phyloP scores from a whole-genome alignment of 2,888 invertebrate species.

The Epinotia ramella region DNA sequence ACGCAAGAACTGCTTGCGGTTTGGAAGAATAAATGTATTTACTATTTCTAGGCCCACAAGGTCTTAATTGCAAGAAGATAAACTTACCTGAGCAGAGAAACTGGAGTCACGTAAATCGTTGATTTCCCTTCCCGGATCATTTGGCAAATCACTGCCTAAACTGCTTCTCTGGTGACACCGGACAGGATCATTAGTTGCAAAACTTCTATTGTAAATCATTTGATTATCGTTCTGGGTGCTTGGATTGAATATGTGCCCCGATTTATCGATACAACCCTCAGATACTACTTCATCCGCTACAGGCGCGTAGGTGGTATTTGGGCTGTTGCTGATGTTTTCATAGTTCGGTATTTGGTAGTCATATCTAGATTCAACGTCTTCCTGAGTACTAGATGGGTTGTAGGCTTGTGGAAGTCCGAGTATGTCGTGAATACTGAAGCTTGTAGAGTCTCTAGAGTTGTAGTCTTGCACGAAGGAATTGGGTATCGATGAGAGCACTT shows the following conservation, averaged over 20 bases:
- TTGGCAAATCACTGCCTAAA: constrained; percentile 62
- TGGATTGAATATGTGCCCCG: constrained; percentile 57
- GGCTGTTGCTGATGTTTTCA: constrained; percentile 74
- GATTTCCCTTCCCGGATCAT: constrained; percentile 67
- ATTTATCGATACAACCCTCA: constrained; percentile 64
- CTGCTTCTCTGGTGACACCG: constrained; percentile 67
- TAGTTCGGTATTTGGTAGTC: constrained; percentile 74
- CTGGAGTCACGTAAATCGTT: constrained; percentile 67
- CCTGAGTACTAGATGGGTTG: constrained; percentile 59
- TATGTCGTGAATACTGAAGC: constrained; percentile 82
- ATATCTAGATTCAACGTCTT: constrained; percentile 67
- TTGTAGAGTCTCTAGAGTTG: constrained; percentile 80
- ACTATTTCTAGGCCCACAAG: constrained; percentile 53
- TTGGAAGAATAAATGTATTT: constrained; percentile 44
- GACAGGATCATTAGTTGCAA: constrained; percentile 66
- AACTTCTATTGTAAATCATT: constrained; percentile 66
- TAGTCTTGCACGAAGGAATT: constrained; percentile 75
- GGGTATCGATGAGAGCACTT: constrained; percentile 66
- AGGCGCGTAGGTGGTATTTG: constrained; percentile 69
- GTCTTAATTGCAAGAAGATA: constrained; percentile 52
- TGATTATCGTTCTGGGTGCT: constrained; percentile 62
- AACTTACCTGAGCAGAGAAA: constrained; percentile 74
- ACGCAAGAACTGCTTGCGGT: constrained; percentile 50
- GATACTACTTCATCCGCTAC: constrained; percentile 66
- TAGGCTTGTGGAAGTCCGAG: constrained; percentile 77